These are phyloP conservation scores for Scylla paramamosain DNA, from an alignment of 1,140 invertebrate species.

Conservation along the genomic window DNA sequence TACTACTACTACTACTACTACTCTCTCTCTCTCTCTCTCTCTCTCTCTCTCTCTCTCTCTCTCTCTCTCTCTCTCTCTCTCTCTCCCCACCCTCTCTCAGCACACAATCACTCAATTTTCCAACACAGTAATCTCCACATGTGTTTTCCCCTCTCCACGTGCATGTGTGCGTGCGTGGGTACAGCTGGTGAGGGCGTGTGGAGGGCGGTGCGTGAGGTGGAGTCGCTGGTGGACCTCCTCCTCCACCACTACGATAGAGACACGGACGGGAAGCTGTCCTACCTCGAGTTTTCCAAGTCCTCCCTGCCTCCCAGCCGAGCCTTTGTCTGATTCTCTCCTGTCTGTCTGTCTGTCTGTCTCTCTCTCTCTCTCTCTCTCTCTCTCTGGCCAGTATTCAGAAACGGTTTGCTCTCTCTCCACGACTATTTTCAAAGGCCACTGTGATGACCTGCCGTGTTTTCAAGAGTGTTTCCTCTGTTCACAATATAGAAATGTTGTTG, in stretches of 20 bases:
- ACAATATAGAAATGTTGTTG: too few relatives aligned
- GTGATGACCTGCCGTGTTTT: too few relatives aligned
- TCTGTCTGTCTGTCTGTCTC: neutral
- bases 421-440: too few relatives aligned
- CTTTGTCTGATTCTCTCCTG: neutral
- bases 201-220: neutral
- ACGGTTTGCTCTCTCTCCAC: too few relatives aligned
- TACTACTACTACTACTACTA: too few relatives aligned
- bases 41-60: too few relatives aligned
- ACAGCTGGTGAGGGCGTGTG: neutral
- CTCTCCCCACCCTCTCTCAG: too few relatives aligned
- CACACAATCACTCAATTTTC: neutral
- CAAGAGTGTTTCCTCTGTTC: too few relatives aligned
- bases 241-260: neutral
- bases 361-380: neutral
- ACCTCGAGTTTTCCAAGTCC: neutral
- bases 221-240: neutral
- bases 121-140: neutral
- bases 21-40: too few relatives aligned
- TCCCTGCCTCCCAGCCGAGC: neutral
- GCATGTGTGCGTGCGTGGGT: neutral
- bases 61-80: too few relatives aligned
- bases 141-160: neutral
- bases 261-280: neutral
- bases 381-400: neutral